These are phyloP conservation scores for Peromyscus eremicus DNA, from an alignment of 2,797 vertebrate genomes.

Conservation along the genomic window DNA sequence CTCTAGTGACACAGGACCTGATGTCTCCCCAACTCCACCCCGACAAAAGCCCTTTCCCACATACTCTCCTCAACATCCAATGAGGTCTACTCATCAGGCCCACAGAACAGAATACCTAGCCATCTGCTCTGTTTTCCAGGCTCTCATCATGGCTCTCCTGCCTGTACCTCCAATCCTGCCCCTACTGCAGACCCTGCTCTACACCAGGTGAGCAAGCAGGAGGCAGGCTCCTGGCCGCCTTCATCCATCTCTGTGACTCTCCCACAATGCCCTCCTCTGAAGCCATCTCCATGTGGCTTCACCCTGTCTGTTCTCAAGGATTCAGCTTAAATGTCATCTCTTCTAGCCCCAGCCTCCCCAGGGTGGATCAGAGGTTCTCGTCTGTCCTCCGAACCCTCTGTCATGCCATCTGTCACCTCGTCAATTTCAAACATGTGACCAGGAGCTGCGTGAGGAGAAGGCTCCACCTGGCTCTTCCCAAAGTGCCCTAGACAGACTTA, in stretches of 20 bases:
- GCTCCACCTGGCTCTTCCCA: not conserved
- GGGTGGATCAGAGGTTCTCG: slow-evolving; percentile 3
- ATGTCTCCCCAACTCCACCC: not conserved
- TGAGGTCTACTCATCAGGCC: not conserved
- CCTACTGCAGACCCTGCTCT: not conserved
- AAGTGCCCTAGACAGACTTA: not conserved
- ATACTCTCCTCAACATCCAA: not conserved
- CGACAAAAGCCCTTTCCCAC: not conserved
- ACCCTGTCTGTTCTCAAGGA: not conserved
- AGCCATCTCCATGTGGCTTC: not conserved
- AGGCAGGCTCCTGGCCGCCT: not conserved
- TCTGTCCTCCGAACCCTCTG: not conserved
- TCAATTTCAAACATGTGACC: not conserved
- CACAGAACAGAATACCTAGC: too few relatives aligned
- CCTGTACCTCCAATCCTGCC: not conserved
- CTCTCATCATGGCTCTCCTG: not conserved
- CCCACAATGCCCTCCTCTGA: too few relatives aligned
- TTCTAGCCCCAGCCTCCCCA: not conserved
- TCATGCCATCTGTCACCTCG: slow-evolving; percentile 36
- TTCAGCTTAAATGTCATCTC: not conserved
- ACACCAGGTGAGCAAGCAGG: not conserved
- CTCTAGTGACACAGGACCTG: not conserved
- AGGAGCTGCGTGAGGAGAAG: not conserved
- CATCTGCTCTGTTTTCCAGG: not conserved
- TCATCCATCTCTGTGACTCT: fast-evolving